A percentile compares a stretch with the other conserved stretches of the same genome.
Conservation (phyloP, 2,888 invertebrate genomes). For the Drosophila neotestacea region DNA sequence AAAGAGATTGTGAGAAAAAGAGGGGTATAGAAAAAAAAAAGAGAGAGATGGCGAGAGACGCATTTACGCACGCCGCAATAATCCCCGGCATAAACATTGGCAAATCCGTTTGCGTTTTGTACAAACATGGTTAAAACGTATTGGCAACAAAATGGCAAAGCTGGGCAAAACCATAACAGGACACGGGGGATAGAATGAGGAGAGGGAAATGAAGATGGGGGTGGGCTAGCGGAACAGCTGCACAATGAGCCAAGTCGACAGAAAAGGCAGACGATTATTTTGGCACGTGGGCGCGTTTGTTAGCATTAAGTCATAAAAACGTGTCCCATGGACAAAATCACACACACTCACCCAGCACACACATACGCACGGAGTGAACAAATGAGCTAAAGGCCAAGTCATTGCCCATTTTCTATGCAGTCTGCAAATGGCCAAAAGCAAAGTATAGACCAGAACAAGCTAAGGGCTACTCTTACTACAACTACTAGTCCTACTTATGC, state of each 20-base stretch:
- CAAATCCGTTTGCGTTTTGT: conserved; percentile 80
- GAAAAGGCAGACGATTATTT: conserved; percentile 80
- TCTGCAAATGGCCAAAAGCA: conserved; percentile 57
- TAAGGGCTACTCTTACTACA: conserved; percentile 16
- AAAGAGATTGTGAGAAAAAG: conserved; percentile 9
- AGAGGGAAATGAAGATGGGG: neutral
- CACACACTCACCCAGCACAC: conserved; percentile 13
- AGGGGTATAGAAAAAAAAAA: too few relatives aligned
- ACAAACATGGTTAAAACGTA: conserved; percentile 80
- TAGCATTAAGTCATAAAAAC: conserved; percentile 82
- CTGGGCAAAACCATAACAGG: conserved; percentile 41
- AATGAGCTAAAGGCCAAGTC: conserved; percentile 52
- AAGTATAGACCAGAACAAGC: conserved; percentile 43
- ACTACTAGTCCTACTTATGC: too few relatives aligned
- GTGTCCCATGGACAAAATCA: conserved; percentile 68
- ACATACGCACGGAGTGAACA: conserved; percentile 25
- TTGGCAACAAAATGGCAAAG: conserved; percentile 77
- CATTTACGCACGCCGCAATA: conserved; percentile 79
- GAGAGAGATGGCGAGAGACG: conserved; percentile 34
- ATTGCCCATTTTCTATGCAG: conserved; percentile 63
- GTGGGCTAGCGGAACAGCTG: conserved; percentile 43
- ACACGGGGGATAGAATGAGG: neutral
- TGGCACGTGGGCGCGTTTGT: conserved; percentile 82
- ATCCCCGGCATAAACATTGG: conserved; percentile 80
- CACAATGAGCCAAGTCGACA: conserved; percentile 80